Evolutionary conservation across 2,888 invertebrate species (phyloP), one percentile per base, ranked within the genome.

Genomic region (Mythimna vitellina): DNA sequence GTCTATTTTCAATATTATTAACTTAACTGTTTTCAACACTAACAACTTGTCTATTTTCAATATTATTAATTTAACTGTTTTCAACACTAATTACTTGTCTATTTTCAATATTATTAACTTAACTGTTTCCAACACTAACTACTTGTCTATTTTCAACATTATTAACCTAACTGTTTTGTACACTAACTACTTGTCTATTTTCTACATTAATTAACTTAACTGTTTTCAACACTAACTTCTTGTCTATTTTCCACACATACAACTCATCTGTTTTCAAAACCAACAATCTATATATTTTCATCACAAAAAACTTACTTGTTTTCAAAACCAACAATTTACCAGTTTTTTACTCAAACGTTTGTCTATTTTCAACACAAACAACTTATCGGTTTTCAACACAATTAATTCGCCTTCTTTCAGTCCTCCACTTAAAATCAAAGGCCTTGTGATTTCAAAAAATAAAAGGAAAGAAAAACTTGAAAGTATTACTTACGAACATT

Each of bases 401-500:
- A 42, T 12, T 12, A 17, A 12, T 17, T 58, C 22, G 6, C 42
- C 4, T 66, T 60, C 46, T 29, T 46, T 54, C 14, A 20, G 32
- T 25, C 8, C 46, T 49, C 7, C 17, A 46, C 46, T 54, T 60
- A 10, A 54, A 64, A 54, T 32, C 8, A 22, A 53, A 49, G 14
- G 29, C 17, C 9, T 22, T 32, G 25, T 53, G 53, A 32, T 73
- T 63, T 66, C 12, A 49, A 58, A 25, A 22, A 53, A 53, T 53
- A 54, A 65, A 60, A 25, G 53, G 58, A 49, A 73, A 38, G 8
- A n/a, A 46, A n/a, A 56, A 8, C 20, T 57, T 49, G 38, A 51
- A 67, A 65, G 60, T 69, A 61, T 38, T 17, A 53, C 29, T 22
- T 35, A n/a, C 6, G 63, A 76, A 62, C 58, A 80, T 85, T 76